A percentile compares a stretch with the other conserved stretches of the same genome.
phyloP scores from a whole-genome alignment of 2,888 invertebrate genomes.

The Nineta flava region DNA sequence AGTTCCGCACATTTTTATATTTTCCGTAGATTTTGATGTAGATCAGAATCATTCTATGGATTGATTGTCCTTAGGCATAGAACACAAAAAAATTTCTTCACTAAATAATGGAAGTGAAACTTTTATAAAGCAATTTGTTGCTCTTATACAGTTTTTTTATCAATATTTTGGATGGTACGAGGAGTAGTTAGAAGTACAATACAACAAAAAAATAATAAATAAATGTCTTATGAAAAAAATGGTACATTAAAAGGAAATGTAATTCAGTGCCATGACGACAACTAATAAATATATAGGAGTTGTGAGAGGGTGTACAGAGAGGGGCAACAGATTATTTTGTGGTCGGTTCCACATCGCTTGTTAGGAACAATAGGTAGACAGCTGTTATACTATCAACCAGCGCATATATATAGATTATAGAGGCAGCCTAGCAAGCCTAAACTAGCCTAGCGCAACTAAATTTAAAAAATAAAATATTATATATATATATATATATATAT shows the following conservation, averaged over 20 bases:
- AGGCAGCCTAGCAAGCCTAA: neutral
- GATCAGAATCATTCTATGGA: no score
- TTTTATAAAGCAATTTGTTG: no score
- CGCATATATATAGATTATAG: no score
- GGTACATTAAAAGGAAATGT: neutral
- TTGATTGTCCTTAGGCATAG: no score
- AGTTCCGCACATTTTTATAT: no score
- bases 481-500: neutral
- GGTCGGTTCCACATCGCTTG: neutral
- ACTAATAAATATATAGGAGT: neutral
- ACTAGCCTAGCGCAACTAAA: neutral
- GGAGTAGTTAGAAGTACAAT: no score
- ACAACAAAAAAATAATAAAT: neutral
- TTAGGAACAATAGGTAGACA: neutral
- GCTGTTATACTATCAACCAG: neutral
- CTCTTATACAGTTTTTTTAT: no score
- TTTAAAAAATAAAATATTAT: neutral
- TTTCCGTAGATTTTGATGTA: no score
- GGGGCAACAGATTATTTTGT: neutral
- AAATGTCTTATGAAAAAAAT: neutral
- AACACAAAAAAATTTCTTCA: no score
- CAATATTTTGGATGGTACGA: no score
- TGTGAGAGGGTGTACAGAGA: neutral
- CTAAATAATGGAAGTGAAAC: no score
- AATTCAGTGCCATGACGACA: constrained; percentile 1